Percentiles rank a stretch among this genome's conserved stretches.
phyloP scores from a whole-genome alignment of 1,140 invertebrate genomes.

The Hypothenemus hampei region DNA sequence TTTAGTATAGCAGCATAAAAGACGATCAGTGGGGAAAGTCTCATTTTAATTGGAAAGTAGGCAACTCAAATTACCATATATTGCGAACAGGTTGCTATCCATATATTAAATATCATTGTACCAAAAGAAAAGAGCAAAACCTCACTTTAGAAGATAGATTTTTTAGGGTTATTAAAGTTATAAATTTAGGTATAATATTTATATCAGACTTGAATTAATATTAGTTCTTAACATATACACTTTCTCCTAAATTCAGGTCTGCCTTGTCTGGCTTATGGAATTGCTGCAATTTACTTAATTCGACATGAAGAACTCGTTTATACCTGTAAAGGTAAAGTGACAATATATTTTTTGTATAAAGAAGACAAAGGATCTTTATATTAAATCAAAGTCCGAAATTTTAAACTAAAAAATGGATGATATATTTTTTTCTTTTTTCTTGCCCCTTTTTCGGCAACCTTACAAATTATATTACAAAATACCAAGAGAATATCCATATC shows the following conservation, averaged over 20 bases:
- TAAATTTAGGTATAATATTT: slow-evolving; percentile 76
- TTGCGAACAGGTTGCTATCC: slow-evolving; percentile 90
- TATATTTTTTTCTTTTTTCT: too few relatives aligned
- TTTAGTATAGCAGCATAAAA: slow-evolving; percentile 60
- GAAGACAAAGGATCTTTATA: slow-evolving; percentile 72
- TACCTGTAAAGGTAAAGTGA: slow-evolving; percentile 65
- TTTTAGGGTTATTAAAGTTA: slow-evolving; percentile 80
- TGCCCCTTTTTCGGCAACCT: too few relatives aligned
- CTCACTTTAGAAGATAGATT: slow-evolving; percentile 75
- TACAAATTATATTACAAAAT: too few relatives aligned
- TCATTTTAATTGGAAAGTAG: slow-evolving; percentile 86
- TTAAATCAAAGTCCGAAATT: slow-evolving; percentile 9
- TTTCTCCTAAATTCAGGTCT: slow-evolving; percentile 76
- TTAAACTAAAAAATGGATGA: too few relatives aligned
- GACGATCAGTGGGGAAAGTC: slow-evolving; percentile 85
- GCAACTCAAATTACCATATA: slow-evolving; percentile 79
- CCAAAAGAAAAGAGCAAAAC: slow-evolving; percentile 68
- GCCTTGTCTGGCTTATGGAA: slow-evolving; percentile 84
- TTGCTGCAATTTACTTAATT: slow-evolving; percentile 77
- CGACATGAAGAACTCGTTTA: slow-evolving; percentile 71
- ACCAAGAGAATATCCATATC: too few relatives aligned
- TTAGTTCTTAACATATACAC: not conserved
- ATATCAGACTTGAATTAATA: not conserved
- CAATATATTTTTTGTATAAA: slow-evolving; percentile 80
- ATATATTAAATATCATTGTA: slow-evolving; percentile 96